Evolutionary conservation across 1,140 invertebrate species (phyloP), one percentile per base, ranked within the genome.

Genomic region (Pseudomyrmex concolor): DNA sequence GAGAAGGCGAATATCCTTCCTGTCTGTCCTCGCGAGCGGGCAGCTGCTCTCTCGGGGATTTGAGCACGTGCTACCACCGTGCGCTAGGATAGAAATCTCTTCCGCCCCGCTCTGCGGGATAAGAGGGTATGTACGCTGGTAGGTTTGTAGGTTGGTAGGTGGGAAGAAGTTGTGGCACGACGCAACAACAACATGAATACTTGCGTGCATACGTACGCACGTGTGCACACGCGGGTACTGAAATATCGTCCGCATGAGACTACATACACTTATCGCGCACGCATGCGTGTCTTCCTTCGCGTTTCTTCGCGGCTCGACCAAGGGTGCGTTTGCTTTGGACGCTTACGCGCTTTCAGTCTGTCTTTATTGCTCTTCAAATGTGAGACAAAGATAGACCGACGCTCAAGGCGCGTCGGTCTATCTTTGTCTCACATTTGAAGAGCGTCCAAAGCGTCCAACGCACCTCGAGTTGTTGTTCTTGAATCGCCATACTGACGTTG

Each of bases 41-140:
- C 89, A 89, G 89, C 89, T 89, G 89, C 92, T 90, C 92, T 90
- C 89, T 90, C 88, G 17, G 17, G 91, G 93, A 94, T 93, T 93
- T 93, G 89, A 93, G 92, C 92, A 92, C 92, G 92, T 93, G 92
- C 91, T 92, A 91, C 91, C 90, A 91, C 91, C 90, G 84, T 68
- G 80, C 64, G 19, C 81, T 73, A 77, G 78, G 87, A 85, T 43
- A 63, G 48, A 66, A 19, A 43, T 15, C 64, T 59, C 66, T 17
- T 51, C 50, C 50, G 9, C 13, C 9, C 50, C 10, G 10, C 50
- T 51, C 50, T 13, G 50, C 50, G 2, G 2, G 34, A 34, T 34
- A 34, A 72, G 72, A 43, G 22, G 72, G 64, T 66, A 71, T 17
- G 70, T 51, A 15, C 85, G 85, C 77, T 77, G 84, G 57, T 88